These are phyloP conservation scores for Diprion similis DNA, from an alignment of 1,140 invertebrate species.

Conservation along the genomic window DNA sequence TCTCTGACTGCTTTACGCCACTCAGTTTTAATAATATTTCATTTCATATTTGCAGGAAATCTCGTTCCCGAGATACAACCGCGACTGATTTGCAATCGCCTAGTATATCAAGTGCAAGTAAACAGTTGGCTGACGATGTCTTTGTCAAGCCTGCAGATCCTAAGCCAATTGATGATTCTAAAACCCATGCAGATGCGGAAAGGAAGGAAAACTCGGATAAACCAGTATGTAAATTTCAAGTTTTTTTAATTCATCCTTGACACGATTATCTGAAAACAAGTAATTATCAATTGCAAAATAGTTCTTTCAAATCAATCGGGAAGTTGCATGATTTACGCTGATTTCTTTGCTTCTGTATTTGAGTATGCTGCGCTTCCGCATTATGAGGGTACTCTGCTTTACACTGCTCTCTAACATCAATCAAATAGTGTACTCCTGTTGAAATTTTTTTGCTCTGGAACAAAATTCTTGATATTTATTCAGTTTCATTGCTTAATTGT, in stretches of 20 bases:
- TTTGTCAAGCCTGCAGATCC: constrained; percentile 53
- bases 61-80: constrained; percentile 44
- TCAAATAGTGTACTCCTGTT: too few species aligned
- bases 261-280: not conserved
- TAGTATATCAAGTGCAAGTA: constrained; percentile 34
- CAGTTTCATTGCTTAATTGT: too few species aligned
- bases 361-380: too few species aligned
- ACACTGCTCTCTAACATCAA: too few species aligned
- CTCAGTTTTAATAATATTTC: not conserved
- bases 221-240: constrained; percentile 35
- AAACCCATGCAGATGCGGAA: constrained; percentile 38
- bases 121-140: constrained; percentile 46
- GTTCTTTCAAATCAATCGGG: not conserved
- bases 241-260: constrained; percentile 14
- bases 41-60: constrained; percentile 39
- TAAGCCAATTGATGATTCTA: constrained; percentile 40
- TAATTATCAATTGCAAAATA: constrained; percentile 15
- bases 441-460: too few species aligned
- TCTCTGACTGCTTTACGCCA: not conserved
- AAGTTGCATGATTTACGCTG: not conserved
- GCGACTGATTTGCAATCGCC: constrained; percentile 37
- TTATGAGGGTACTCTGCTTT: too few species aligned
- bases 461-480: too few species aligned
- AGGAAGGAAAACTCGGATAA: constrained; percentile 44
- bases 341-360: too few species aligned